Evolutionary conservation across 2,888 invertebrate genomes (phyloP).

Genomic region (Dolichopus griseipennis): DNA sequence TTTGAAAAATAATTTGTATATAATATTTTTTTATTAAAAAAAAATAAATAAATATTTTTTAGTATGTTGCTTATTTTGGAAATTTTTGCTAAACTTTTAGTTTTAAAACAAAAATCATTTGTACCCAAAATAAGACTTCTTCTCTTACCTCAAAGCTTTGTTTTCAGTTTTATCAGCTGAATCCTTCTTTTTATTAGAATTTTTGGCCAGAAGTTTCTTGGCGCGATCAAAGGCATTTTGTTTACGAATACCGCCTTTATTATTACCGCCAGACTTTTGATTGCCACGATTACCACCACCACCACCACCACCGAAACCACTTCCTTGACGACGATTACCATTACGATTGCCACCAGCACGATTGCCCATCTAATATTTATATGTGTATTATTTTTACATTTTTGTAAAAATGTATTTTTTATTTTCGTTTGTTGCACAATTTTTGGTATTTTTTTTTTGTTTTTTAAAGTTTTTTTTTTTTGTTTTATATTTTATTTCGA

Average conservation of each 20-base stretch:
- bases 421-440: conserved; percentile 12
- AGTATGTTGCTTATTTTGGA: conserved; percentile 26
- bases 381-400: conserved; percentile 14
- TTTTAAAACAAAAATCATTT: neutral
- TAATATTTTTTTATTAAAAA: neutral
- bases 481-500: neutral
- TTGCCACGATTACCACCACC: conserved; percentile 36
- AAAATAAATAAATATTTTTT: conserved; percentile 26
- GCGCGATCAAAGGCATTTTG: conserved; percentile 46
- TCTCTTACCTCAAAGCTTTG: conserved; percentile 44
- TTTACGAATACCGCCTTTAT: conserved; percentile 43
- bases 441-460: conserved; percentile 9
- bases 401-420: conserved; percentile 8
- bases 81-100: neutral
- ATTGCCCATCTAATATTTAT: conserved; percentile 41
- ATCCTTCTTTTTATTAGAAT: conserved; percentile 46
- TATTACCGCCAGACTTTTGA: conserved; percentile 35
- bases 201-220: conserved; percentile 46
- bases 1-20: conserved; percentile 3
- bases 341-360: conserved; percentile 37
- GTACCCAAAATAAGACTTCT: conserved; percentile 2
- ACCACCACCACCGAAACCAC: conserved; percentile 25
- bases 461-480: neutral
- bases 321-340: conserved; percentile 37
- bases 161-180: conserved; percentile 40